Evolutionary conservation across 2,797 vertebrate genomes (phyloP), one percentile per base, ranked within the genome.

Genomic region (Anabacerthia variegaticeps): DNA sequence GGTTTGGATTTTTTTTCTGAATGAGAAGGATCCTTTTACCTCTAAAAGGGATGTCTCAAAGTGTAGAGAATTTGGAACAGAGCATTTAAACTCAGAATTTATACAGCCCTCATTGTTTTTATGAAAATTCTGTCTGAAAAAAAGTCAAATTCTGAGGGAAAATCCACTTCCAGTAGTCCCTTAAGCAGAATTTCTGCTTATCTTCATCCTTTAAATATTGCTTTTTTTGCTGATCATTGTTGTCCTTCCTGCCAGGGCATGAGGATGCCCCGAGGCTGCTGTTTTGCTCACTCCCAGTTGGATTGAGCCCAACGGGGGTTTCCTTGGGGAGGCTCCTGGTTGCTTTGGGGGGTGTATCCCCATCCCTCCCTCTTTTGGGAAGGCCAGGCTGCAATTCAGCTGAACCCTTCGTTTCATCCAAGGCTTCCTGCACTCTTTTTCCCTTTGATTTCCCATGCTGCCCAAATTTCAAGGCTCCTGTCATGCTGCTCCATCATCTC

Each of bases 191-290:
- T 27, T 44, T 43, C 34, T 36, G 6, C 46, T 71, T 36, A 5
- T 67, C 26, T 18, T 41, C 7, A 1, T 20, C 59, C 54, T 86
- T 28, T 52, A 34, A 24, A 6, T 15, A 8, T 12, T 41, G 11
- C 49, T 80, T 9, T 16, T 16, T 4, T 14, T 1, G 34, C 44
- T 14, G 24, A 5, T 2, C 4, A 0, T 2, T 1, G 19, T 0
- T 7, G 21, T 8, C 51, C 48, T 21, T 4, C 39, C 65, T 39
- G 3, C 48, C 39, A 3, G 68, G 41, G 12, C 69, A 13, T 1
- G 11, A 5, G 48, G n/a, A 4, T n/a, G 68, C 56, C 48, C 23
- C 16, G 3, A 12, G 74, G 56, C 55, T 54, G 68, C 26, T 15
- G 39, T 15, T 26, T 0, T 2, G 27, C 39, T 22, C 14, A 0